Evolutionary conservation across 2,888 invertebrate species (phyloP).

Genomic region (Caenorhabditis sulstoni): DNA sequence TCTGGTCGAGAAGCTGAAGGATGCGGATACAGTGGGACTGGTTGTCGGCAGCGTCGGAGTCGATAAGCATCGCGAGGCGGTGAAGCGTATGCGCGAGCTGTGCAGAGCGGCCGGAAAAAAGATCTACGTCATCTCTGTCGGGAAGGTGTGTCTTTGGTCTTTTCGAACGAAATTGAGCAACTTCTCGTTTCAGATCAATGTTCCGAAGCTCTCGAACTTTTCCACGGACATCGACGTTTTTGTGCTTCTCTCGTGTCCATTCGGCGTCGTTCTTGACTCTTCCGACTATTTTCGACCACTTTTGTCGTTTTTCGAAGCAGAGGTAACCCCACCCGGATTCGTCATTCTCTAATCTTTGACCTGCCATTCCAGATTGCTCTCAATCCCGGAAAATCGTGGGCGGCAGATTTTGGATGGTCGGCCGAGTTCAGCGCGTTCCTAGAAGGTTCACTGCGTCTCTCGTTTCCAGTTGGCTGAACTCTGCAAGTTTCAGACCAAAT

Average conservation of each 20-base stretch:
- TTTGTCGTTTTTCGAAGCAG: constrained; percentile 93
- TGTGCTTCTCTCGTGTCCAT: constrained; percentile 92
- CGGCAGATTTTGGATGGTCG: constrained; percentile 73
- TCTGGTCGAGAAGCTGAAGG: constrained; percentile 92
- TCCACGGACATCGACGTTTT: constrained; percentile 90
- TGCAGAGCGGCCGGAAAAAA: constrained; percentile 89
- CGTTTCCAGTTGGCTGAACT: constrained; percentile 17
- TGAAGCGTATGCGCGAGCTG: constrained; percentile 81
- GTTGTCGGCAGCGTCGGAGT: constrained; percentile 93
- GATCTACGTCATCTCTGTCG: constrained; percentile 92
- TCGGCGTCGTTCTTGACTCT: constrained; percentile 87
- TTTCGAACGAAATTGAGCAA: too few species aligned
- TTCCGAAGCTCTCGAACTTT: constrained; percentile 95
- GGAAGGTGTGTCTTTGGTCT: constrained; percentile 85
- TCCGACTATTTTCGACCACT: constrained; percentile 92
- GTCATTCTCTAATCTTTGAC: background rate
- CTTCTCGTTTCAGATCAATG: constrained; percentile 84
- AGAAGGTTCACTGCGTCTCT: constrained; percentile 60
- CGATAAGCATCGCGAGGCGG: constrained; percentile 83
- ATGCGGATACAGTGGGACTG: constrained; percentile 89
- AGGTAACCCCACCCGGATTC: constrained; percentile 82
- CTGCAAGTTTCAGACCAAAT: constrained; percentile 66
- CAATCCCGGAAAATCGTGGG: constrained; percentile 66
- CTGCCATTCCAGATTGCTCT: constrained; percentile 54
- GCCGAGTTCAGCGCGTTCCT: constrained; percentile 74